These are phyloP conservation scores for Champsocephalus esox DNA, from an alignment of 2,797 vertebrate species.

Conservation along the genomic window DNA sequence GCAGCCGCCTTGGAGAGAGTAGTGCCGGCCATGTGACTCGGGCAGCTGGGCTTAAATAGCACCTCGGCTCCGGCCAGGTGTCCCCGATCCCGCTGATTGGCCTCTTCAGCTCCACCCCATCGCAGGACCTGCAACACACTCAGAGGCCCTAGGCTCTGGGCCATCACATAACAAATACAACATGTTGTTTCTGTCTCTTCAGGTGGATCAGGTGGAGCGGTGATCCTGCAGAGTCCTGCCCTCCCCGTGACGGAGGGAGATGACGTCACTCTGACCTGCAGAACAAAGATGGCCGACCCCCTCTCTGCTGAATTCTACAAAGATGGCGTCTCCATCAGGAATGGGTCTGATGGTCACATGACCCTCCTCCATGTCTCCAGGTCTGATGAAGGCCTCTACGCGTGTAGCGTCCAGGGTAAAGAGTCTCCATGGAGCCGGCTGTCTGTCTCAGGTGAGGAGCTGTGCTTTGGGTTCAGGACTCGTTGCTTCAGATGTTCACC, in stretches of 20 bases:
- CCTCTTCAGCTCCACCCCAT: too few relatives aligned
- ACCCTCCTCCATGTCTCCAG: background rate
- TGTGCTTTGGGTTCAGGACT: background rate
- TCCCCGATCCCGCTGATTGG: too few relatives aligned
- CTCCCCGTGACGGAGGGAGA: background rate
- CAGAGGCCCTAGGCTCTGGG: too few relatives aligned
- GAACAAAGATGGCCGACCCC: background rate
- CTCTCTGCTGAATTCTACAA: background rate
- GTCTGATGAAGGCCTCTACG: slow-evolving; percentile 8
- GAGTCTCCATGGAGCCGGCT: background rate
- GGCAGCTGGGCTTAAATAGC: too few relatives aligned
- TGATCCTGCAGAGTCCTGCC: background rate
- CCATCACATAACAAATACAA: too few relatives aligned
- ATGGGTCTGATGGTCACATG: background rate
- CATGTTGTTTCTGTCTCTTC: too few relatives aligned
- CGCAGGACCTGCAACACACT: too few relatives aligned
- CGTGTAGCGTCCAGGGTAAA: background rate
- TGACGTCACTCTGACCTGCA: background rate
- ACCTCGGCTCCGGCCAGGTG: too few relatives aligned
- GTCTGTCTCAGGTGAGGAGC: slow-evolving; percentile 3
- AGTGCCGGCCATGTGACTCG: too few relatives aligned
- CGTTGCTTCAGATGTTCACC: slow-evolving; percentile 2
- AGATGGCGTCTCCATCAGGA: background rate
- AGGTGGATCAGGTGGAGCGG: background rate
- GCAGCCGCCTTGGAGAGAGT: too few relatives aligned